Percentiles rank a stretch among this genome's conserved stretches.
Conservation (phyloP, 2,888 invertebrate species). For the Uloborus plumipes region DNA sequence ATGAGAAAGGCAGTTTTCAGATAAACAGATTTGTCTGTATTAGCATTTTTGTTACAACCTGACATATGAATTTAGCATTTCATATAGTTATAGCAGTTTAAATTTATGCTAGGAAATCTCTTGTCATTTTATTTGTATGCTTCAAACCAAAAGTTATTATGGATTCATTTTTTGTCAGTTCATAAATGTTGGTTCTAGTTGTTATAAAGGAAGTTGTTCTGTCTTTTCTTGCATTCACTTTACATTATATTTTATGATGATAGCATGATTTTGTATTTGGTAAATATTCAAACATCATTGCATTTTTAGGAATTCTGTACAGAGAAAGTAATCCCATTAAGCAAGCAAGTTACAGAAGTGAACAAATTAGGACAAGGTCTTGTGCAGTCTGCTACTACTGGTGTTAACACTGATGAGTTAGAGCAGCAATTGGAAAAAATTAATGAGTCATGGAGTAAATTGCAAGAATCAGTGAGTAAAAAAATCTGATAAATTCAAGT, state of each 20-base stretch:
- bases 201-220: too few relatives aligned
- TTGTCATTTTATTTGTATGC: too few relatives aligned
- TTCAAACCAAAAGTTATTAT: too few relatives aligned
- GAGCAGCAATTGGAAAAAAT: slow-evolving; percentile 92
- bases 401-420: slow-evolving; percentile 85
- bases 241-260: too few relatives aligned
- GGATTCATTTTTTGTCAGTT: too few relatives aligned
- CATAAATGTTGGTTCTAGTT: not conserved
- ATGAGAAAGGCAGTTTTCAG: too few relatives aligned
- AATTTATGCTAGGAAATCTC: too few relatives aligned
- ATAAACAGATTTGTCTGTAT: too few relatives aligned
- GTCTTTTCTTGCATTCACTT: too few relatives aligned
- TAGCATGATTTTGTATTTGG: not conserved
- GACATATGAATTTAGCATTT: too few relatives aligned
- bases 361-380: slow-evolving; percentile 88
- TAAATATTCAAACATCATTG: not conserved
- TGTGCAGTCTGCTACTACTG: slow-evolving; percentile 88
- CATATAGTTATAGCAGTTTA: too few relatives aligned
- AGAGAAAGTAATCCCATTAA: slow-evolving; percentile 84
- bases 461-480: slow-evolving; percentile 81
- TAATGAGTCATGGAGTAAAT: slow-evolving; percentile 91
- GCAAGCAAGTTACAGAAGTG: slow-evolving; percentile 85
- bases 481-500: not conserved
- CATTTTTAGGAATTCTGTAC: slow-evolving; percentile 77
- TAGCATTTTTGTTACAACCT: too few relatives aligned